Evolutionary conservation across 2,888 invertebrate species (phyloP), one percentile per base, ranked within the genome.

Genomic region (Parelbella ahira): DNA sequence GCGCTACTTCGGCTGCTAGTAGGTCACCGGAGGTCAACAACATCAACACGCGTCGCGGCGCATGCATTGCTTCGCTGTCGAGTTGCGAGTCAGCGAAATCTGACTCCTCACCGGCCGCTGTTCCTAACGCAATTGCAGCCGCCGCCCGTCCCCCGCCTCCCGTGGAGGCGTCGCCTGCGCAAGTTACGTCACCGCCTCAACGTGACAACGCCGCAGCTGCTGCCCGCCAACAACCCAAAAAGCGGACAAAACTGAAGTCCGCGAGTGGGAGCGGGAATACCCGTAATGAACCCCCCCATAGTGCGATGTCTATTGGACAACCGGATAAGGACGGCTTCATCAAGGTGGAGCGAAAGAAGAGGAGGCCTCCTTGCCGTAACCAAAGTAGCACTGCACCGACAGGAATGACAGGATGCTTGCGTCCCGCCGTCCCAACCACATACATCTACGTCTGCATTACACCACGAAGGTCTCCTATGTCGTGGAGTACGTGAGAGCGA

Each of bases 391-490:
- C 27, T 12, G 27, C 12, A 11, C 11, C 11, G 27, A 27, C 12
- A 6, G 27, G 27, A 27, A 1, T n/a, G 1, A 12, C 6, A 6
- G n/a, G 1, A n/a, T 3, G 2, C 1, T 5, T n/a, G 27, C 12
- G 27, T 27, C 12, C 27, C 27, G 20, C 20, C 6, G 20, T 20
- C 3, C 20, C 20, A 2, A 6, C 6, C 5, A 20, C 6, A n/a
- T 6, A 5, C 1, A 3, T 20, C 1, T 1, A 63, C 6, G 47
- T 48, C 58, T 66, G 27, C 63, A 63, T 41, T 62, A 60, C 24
- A 55, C 51, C 21, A 57, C 48, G 0, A 15, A 6, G n/a, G n/a
- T n/a, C n/a, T n/a, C n/a, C n/a, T n/a, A n/a, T n/a, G n/a, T n/a
- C n/a, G n/a, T n/a, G n/a, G n/a, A n/a, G n/a, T n/a, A n/a, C n/a